phyloP scores from a whole-genome alignment of 2,797 vertebrate genomes.

The Thamnophis elegans region DNA sequence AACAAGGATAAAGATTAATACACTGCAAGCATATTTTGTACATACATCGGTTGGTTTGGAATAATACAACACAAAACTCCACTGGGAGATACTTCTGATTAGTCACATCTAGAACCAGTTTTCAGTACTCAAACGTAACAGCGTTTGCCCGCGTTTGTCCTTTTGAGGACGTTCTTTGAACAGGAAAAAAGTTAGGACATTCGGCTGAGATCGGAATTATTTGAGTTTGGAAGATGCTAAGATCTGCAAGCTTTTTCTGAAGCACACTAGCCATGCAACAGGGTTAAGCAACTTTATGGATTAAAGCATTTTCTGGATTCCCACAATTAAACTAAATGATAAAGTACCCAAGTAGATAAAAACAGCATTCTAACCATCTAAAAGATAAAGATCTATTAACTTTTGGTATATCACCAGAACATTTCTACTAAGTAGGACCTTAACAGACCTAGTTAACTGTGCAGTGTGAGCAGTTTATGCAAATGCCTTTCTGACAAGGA shows the following conservation, averaged over 20 bases:
- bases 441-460: not conserved
- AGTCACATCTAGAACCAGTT: not conserved
- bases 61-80: not conserved
- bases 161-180: not conserved
- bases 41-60: not conserved
- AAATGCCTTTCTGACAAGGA: not conserved
- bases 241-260: not conserved
- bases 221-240: not conserved
- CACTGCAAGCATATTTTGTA: not conserved
- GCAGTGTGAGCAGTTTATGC: not conserved
- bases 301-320: not conserved
- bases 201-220: not conserved
- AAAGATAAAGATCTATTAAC: not conserved
- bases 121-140: not conserved
- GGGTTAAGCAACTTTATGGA: not conserved
- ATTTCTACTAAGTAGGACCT: not conserved
- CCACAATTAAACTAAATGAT: not conserved
- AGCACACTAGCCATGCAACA: not conserved
- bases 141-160: not conserved
- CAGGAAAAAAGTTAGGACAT: not conserved
- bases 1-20: not conserved
- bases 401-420: not conserved
- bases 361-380: not conserved
- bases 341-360: not conserved
- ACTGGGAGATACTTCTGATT: not conserved